Conservation (phyloP, 2,113 vertebrate species). For the Pampusana beccarii region DNA sequence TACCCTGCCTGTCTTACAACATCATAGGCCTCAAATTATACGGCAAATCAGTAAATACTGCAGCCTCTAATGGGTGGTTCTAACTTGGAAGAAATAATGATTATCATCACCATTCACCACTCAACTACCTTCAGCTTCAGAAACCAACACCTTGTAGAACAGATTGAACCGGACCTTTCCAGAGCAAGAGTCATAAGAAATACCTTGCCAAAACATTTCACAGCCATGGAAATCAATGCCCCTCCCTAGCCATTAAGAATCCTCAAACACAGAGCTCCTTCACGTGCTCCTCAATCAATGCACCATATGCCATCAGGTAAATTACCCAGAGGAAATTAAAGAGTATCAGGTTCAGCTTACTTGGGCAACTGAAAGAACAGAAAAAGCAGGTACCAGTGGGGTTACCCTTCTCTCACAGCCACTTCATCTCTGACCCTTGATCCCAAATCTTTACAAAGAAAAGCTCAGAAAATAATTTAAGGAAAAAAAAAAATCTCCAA, state of each 20-base stretch:
- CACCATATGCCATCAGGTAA: not conserved
- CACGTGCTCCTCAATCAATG: not conserved
- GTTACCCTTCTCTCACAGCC: not conserved
- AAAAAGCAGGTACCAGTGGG: not conserved
- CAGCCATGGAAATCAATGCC: not conserved
- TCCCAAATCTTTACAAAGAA: not conserved
- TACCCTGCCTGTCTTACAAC: not conserved
- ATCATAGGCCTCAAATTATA: constrained; percentile 14
- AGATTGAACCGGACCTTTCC: not conserved
- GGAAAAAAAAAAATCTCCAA: not conserved
- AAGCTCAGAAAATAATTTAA: not conserved
- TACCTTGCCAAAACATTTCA: not conserved
- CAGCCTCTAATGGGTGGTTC: constrained; percentile 28
- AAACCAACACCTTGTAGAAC: not conserved
- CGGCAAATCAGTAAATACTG: not conserved
- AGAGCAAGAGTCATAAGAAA: not conserved
- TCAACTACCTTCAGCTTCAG: constrained; percentile 12
- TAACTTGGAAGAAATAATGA: constrained; percentile 34
- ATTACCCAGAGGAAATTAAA: not conserved
- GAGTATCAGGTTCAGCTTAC: not conserved
- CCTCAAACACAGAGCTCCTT: not conserved
- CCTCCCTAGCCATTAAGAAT: not conserved
- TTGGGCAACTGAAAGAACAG: not conserved
- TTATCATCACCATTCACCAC: not conserved
- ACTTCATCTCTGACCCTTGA: not conserved